Conservation (phyloP, 2,113 vertebrate genomes). For the Condylura cristata region DNA sequence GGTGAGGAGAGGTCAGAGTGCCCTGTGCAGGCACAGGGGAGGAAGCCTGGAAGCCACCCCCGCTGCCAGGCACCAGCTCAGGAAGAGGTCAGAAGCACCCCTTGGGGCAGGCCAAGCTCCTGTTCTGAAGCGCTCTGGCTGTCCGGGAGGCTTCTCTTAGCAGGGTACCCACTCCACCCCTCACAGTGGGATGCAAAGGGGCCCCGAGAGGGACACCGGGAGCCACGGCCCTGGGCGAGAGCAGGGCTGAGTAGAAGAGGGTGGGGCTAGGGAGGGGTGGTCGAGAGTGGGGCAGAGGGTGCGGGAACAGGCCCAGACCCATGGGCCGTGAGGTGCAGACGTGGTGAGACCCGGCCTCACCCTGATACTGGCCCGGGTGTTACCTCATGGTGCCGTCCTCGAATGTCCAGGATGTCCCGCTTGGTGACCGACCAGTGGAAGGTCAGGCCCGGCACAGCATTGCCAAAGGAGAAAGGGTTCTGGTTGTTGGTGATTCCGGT, state of each 20-base stretch:
- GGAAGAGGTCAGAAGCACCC: neutral
- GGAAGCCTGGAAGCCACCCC: neutral
- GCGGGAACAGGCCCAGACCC: neutral
- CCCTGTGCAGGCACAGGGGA: neutral
- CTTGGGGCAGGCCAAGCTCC: too few species aligned
- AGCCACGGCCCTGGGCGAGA: neutral
- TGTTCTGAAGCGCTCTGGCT: neutral
- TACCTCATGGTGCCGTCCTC: constrained; percentile 93
- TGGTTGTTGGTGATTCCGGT: constrained; percentile 94
- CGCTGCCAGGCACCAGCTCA: neutral
- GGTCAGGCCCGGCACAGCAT: constrained; percentile 89
- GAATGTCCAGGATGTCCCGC: constrained; percentile 92
- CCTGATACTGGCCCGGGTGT: neutral
- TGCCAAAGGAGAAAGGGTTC: constrained; percentile 97
- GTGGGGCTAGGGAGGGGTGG: neutral
- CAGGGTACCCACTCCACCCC: accelerated
- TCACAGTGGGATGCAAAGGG: accelerated
- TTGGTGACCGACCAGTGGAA: constrained; percentile 97
- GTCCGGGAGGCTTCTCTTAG: neutral
- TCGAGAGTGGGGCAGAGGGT: neutral
- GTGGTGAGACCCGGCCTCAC: accelerated
- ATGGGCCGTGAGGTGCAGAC: accelerated
- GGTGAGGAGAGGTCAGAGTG: neutral
- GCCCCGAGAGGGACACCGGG: neutral
- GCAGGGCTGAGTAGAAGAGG: neutral